phyloP scores from a whole-genome alignment of 2,797 vertebrate species.

The Phoeniculus purpureus region DNA sequence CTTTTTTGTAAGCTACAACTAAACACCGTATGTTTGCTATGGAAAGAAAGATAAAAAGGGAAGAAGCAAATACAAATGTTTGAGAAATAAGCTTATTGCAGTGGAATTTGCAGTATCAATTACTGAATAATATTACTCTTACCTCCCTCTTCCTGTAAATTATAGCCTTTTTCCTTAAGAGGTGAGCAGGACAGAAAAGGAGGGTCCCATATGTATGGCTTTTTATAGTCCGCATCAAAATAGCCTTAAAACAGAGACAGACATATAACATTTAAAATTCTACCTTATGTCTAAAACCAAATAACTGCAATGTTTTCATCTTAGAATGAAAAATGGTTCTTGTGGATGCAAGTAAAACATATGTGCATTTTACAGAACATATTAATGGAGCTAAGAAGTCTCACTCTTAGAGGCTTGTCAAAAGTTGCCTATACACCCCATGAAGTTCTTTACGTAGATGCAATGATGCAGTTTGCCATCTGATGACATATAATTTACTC shows the following conservation, averaged over 20 bases:
- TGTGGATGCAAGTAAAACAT: background rate
- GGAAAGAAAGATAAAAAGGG: background rate
- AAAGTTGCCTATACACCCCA: background rate
- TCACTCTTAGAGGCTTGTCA: background rate
- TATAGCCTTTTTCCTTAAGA: constrained; percentile 34
- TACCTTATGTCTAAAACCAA: background rate
- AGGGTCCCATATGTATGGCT: constrained; percentile 16
- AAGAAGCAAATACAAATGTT: background rate
- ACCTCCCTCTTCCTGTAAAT: constrained; percentile 65
- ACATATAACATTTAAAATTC: background rate
- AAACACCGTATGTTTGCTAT: background rate
- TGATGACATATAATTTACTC: background rate
- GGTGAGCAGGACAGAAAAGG: background rate
- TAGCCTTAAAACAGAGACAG: constrained; percentile 23
- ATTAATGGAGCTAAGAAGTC: background rate
- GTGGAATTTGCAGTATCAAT: constrained; percentile 15
- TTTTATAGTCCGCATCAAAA: constrained; percentile 43
- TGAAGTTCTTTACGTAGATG: background rate
- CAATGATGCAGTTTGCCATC: background rate
- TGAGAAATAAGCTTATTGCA: constrained; percentile 5
- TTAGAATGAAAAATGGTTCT: background rate
- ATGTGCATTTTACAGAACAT: background rate
- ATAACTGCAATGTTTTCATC: background rate
- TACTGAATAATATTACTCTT: constrained; percentile 33
- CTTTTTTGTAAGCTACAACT: background rate